These are phyloP conservation scores for Leptopilina drosophilae DNA, from an alignment of 2,888 invertebrate genomes.

Conservation along the genomic window DNA sequence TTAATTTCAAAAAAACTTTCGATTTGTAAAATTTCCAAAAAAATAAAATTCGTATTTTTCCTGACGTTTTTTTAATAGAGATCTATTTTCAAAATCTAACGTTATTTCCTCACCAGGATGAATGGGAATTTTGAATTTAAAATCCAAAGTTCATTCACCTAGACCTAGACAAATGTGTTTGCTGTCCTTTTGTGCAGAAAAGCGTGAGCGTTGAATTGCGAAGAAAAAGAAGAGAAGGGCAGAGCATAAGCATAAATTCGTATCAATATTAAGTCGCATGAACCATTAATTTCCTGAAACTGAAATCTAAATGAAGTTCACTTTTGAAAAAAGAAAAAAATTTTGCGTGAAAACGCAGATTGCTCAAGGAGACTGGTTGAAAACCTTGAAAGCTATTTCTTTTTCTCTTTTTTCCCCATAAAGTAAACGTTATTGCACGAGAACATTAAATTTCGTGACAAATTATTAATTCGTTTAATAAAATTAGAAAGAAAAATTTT, in stretches of 20 bases:
- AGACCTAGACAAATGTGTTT: conserved; percentile 11
- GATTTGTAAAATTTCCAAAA: no score
- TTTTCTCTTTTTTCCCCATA: conserved; percentile 1
- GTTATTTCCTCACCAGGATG: no score
- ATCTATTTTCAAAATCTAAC: no score
- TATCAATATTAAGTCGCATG: conserved; percentile 24
- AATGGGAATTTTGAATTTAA: conserved; percentile 1
- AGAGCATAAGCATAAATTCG: conserved; percentile 17
- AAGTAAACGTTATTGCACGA: conserved; percentile 14
- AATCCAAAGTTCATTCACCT: background rate
- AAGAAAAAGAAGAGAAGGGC: background rate
- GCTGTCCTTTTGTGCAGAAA: conserved; percentile 26
- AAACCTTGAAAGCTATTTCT: conserved; percentile 27
- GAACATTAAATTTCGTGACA: conserved; percentile 8
- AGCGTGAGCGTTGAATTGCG: conserved; percentile 15
- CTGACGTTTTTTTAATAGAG: no score
- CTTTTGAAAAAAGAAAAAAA: background rate
- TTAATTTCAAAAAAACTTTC: no score
- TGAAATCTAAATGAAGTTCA: background rate
- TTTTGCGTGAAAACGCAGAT: conserved; percentile 20
- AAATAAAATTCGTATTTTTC: no score
- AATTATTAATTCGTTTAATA: background rate
- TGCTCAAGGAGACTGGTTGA: conserved; percentile 34
- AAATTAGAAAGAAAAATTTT: background rate
- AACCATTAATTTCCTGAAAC: conserved; percentile 31